Evolutionary conservation across 1,140 invertebrate genomes (phyloP).

Genomic region (Agrilus planipennis): DNA sequence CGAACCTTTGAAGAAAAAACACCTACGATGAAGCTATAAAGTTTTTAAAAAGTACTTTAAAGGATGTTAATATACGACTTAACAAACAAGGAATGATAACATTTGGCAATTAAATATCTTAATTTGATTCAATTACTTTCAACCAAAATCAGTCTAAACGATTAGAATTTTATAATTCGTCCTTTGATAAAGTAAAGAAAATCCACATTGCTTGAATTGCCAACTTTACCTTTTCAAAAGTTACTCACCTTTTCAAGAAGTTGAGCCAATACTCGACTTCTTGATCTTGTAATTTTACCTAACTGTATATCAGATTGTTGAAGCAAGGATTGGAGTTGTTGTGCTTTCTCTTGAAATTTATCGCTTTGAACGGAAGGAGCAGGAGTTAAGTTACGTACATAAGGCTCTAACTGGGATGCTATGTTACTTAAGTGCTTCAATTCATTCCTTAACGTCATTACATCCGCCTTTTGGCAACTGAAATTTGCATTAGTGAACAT

Average conservation of each 20-base stretch:
- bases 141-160: too few species aligned
- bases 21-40: too few species aligned
- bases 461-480: conserved; percentile 49
- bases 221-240: too few species aligned
- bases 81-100: too few species aligned
- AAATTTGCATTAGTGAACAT: too few species aligned
- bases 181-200: too few species aligned
- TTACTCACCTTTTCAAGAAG: conserved; percentile 29
- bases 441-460: conserved; percentile 48
- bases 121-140: too few species aligned
- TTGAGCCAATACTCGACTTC: conserved; percentile 30
- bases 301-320: conserved; percentile 21
- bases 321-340: conserved; percentile 42
- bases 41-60: too few species aligned
- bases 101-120: too few species aligned
- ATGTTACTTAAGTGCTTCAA: conserved; percentile 52
- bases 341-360: conserved; percentile 22
- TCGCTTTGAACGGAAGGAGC: conserved; percentile 23
- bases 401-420: conserved; percentile 51
- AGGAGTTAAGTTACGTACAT: conserved; percentile 44
- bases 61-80: too few species aligned
- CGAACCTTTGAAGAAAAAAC: conserved; percentile 14
- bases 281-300: conserved; percentile 30
- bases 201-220: too few species aligned
- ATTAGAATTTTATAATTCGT: too few species aligned